Evolutionary conservation across 2,888 invertebrate species (phyloP), one percentile per base, ranked within the genome.

Genomic region (Leucozona laternaria): DNA sequence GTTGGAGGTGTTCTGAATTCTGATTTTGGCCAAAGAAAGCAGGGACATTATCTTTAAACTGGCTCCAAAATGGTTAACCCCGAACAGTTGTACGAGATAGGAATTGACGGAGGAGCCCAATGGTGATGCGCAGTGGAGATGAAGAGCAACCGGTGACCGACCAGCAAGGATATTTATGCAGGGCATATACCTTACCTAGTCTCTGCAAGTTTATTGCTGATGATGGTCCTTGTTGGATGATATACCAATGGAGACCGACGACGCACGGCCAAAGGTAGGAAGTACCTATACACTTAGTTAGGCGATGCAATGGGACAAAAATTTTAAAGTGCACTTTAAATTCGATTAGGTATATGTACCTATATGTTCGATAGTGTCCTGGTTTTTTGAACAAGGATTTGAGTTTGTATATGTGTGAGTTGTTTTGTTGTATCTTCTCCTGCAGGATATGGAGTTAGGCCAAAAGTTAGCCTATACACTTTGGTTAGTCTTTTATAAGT

Each of bases 261-360:
- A 64, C 58, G 20, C 70, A 53, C 53, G 7, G 10, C 53, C 25
- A 50, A 13, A 68, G 55, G 6, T 50, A 77, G 81, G 77, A 81
- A 71, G 55, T 77, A 45, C 66, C n/a, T n/a, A n/a, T n/a, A n/a
- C n/a, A 80, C 66, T 72, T 71, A 68, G 72, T 60, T 80, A 72
- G 80, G 53, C 68, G 57, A 66, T 76, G 13, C 28, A 13, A 25
- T 15, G 64, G 76, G 62, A 75, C 77, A 86, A 82, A 79, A 75
- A 83, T 71, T 72, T 79, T 87, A 83, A 79, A 87, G 87, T 83
- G 79, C 87, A 83, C 60, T 83, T 77, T 83, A 79, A 72, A 83
- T 83, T 79, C 86, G 78, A 86, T 86, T 78, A 82, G n/a, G n/a
- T 81, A 15, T 31, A 31, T 31, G n/a, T n/a, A n/a, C n/a, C n/a